A percentile compares a stretch with the other conserved stretches of the same genome.
These are phyloP conservation scores for Xestia sexstrigata DNA, from an alignment of 2,888 invertebrate genomes.

Conservation along the genomic window DNA sequence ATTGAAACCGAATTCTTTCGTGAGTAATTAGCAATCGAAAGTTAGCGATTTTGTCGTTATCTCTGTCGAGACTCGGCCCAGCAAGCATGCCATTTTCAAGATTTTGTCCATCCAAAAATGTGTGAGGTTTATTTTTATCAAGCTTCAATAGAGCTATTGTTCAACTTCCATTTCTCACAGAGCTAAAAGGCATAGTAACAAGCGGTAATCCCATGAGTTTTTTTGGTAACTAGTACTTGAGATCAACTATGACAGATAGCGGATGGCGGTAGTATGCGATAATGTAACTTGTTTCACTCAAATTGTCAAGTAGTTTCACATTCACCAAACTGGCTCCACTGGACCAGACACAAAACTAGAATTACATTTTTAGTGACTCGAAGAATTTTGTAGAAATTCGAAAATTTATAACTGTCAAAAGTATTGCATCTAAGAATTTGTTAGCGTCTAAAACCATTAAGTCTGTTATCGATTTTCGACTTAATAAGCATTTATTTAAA, in stretches of 20 bases:
- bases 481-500: neutral
- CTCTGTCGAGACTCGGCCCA: no score
- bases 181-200: constrained; percentile 29
- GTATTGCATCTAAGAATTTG: neutral
- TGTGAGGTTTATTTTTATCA: neutral
- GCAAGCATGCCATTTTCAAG: neutral
- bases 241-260: constrained; percentile 56
- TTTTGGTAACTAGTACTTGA: constrained; percentile 24
- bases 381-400: neutral
- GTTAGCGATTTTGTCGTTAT: no score
- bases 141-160: neutral
- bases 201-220: constrained; percentile 26
- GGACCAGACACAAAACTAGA: neutral
- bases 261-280: constrained; percentile 9
- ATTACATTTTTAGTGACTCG: constrained; percentile 5
- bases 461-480: neutral
- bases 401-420: neutral
- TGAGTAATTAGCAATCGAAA: no score
- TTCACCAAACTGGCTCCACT: constrained; percentile 40
- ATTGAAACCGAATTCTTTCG: no score
- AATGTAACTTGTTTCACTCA: constrained; percentile 40
- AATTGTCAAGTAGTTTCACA: constrained; percentile 20
- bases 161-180: neutral
- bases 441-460: neutral
- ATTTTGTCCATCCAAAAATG: neutral